A percentile compares a stretch with the other conserved stretches of the same genome.
Conservation (phyloP, 2,113 vertebrate genomes). For the Tetraodon nigroviridis region DNA sequence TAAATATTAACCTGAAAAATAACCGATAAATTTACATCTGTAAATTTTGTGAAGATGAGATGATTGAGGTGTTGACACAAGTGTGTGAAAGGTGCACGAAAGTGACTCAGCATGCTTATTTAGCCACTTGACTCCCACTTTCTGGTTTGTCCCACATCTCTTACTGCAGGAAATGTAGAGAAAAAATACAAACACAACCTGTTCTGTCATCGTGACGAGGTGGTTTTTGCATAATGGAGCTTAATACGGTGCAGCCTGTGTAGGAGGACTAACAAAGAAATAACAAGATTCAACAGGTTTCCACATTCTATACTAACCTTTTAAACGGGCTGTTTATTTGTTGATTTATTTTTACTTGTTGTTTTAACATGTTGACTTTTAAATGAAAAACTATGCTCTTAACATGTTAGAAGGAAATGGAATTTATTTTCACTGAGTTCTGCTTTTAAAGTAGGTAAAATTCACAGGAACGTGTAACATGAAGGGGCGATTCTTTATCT, state of each 20-base stretch:
- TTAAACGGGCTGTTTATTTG: no score
- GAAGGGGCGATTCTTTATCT: background rate
- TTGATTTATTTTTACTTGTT: no score
- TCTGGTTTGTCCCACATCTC: background rate
- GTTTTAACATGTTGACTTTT: no score
- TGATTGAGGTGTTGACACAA: conserved; percentile 46
- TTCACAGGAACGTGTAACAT: no score
- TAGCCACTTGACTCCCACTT: conserved; percentile 3
- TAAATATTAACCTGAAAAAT: background rate
- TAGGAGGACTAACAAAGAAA: no score
- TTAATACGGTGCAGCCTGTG: background rate
- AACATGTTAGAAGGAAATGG: no score
- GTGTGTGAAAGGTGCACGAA: conserved; percentile 58
- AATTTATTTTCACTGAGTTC: no score
- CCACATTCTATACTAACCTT: no score
- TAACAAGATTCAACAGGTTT: no score
- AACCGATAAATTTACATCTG: conserved; percentile 3
- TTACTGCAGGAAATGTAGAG: background rate
- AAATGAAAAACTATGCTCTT: no score
- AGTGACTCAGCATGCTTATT: conserved; percentile 29
- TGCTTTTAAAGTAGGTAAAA: no score
- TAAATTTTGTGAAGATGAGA: conserved; percentile 25
- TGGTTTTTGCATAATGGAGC: background rate
- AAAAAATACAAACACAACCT: background rate
- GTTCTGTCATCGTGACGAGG: conserved; percentile 18